Evolutionary conservation across 2,797 vertebrate genomes (phyloP), one percentile per base, ranked within the genome.

Genomic region (Coendou prehensilis): DNA sequence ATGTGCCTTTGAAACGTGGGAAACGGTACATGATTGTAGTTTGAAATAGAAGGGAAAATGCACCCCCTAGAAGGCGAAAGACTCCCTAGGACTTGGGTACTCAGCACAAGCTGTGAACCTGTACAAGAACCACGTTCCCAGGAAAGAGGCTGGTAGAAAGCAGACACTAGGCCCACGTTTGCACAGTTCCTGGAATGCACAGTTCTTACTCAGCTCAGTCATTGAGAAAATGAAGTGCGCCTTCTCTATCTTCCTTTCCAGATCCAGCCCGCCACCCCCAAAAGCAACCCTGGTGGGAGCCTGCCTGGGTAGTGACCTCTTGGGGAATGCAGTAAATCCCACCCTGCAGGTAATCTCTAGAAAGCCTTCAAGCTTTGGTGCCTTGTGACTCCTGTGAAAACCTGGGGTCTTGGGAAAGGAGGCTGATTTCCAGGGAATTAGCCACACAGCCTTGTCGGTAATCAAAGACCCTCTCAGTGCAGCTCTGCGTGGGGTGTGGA

Each of bases 271-370:
- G 96, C 95, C 96, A 96, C 94, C 96, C 82, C 8, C 18, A 10
- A 45, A 91, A 85, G 88, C 95, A 98, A 96, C 97, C 97, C 94
- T 82, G 92, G 83, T 97, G 97, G 94, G 96, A 95, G 90, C 69
- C 87, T 86, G 95, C 97, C 96, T 97, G 97, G 96, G 97, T 80
- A 79, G 64, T 97, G 97, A 98, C 97, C 96, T 95, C 95, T 96
- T 98, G 96, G 97, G 96, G 94, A 98, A 98, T 98, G 97, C 96
- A 98, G 95, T 97, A 98, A 98, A 98, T 98, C 95, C 96, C 85
- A 94, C 69, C 93, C 95, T 96, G 96, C 95, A 95, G 97, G 92
- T 96, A 94, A 97, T 97, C 97, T 95, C 95, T 96, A 97, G 97
- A 97, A 93, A 97, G 89, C 67, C 96, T 85, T 95, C 75, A 78